A percentile compares a stretch with the other conserved stretches of the same genome.
Conservation (phyloP, 30 jellyfish, hydroid and myxozoan species). For the Aurelia aurita complex sp. Pacific region DNA sequence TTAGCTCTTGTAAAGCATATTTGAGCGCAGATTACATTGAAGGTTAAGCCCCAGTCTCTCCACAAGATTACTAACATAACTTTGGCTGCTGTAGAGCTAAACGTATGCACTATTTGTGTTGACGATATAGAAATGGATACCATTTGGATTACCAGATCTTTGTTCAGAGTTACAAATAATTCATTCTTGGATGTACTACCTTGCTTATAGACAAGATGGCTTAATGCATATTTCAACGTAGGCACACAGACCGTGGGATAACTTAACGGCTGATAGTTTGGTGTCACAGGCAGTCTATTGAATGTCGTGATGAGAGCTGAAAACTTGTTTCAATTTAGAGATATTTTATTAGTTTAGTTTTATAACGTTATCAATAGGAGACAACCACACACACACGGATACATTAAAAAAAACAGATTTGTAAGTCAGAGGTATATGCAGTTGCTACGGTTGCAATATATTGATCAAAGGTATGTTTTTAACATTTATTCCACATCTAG, state of each 20-base stretch:
- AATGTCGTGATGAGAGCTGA: background rate
- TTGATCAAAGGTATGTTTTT: too few relatives aligned
- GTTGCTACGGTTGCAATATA: too few relatives aligned
- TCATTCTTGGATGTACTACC: constrained; percentile 14
- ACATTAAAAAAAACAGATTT: too few relatives aligned
- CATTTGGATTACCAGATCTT: constrained; percentile 49
- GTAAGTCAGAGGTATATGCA: too few relatives aligned
- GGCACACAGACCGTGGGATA: too few relatives aligned
- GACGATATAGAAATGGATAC: constrained; percentile 20
- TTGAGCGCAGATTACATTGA: constrained; percentile 42
- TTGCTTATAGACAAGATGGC: background rate
- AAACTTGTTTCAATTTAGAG: too few relatives aligned
- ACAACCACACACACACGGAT: too few relatives aligned
- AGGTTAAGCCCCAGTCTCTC: constrained; percentile 61
- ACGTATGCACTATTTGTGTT: constrained; percentile 34
- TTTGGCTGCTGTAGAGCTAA: constrained; percentile 45
- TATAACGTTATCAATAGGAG: too few relatives aligned
- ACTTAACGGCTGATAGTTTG: background rate
- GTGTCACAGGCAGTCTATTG: constrained; percentile 2
- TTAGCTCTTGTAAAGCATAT: constrained; percentile 28
- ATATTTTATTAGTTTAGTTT: too few relatives aligned
- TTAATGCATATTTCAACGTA: too few relatives aligned
- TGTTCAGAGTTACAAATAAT: constrained; percentile 26
- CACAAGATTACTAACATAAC: constrained; percentile 54
- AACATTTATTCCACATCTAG: too few relatives aligned